These are phyloP conservation scores for Ahaetulla prasina DNA, from an alignment of 2,113 vertebrate genomes.

Conservation along the genomic window DNA sequence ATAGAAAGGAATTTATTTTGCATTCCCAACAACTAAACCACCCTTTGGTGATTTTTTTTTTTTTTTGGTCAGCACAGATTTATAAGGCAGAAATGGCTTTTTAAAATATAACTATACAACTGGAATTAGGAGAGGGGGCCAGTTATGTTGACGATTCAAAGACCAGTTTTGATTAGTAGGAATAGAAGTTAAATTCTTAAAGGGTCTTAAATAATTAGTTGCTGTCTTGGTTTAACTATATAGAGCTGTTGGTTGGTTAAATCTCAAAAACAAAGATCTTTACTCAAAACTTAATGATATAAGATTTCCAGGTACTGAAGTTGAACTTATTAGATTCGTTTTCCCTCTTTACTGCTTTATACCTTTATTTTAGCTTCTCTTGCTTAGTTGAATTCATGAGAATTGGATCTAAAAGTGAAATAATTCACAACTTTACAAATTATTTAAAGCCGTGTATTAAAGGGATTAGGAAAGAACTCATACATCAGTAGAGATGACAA, in stretches of 20 bases:
- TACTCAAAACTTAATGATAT: not conserved
- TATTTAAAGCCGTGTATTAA: not conserved
- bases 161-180: not conserved
- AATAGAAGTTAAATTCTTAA: not conserved
- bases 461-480: not conserved
- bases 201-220: not conserved
- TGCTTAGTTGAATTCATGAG: not conserved
- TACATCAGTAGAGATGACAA: not conserved
- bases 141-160: not conserved
- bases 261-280: not conserved
- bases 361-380: not conserved
- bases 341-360: not conserved
- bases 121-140: not conserved
- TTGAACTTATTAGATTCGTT: not conserved
- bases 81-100: not conserved
- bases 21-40: not conserved
- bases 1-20: not conserved
- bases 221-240: not conserved
- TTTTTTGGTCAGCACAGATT: not conserved
- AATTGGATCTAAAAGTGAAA: not conserved
- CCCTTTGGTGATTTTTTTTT: not conserved
- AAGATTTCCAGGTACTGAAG: not conserved
- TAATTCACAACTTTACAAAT: not conserved
- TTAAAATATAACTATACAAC: not conserved
- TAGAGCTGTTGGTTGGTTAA: not conserved